Evolutionary conservation across 2,113 vertebrate genomes (phyloP), one percentile per base, ranked within the genome.

Genomic region (Bolborhynchus lineola): DNA sequence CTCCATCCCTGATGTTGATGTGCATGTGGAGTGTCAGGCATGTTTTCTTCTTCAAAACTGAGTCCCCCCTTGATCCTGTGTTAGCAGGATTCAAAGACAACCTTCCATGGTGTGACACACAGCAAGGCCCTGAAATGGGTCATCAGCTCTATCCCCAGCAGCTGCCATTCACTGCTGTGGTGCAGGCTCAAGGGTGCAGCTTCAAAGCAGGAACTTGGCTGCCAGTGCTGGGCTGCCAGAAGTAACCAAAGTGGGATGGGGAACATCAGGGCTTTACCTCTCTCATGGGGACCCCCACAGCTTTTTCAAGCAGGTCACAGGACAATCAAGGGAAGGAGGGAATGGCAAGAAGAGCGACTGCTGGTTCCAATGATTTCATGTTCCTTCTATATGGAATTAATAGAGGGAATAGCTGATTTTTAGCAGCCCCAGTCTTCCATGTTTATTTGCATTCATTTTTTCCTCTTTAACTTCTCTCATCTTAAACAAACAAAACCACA

Each of bases 151-250:
- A 20, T 21, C 20, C 31, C 28, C 55, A 80, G 50, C 35, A 84
- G 42, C 60, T 21, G 20, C 13, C 5, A 23, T 20, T 77, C 1
- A 8, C 11, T 41, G 47, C 63, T 6, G 10, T 1, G 0, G 5
- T 0, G 7, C 1, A 1, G 37, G 10, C 9, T 8, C 79, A 39
- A 5, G 5, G 52, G 39, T 60, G 59, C 8, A 13, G 26, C 70
- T 10, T 39, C 67, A 25, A 37, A 35, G n/a, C 68, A 79, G 35
- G 24, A 71, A 17, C 11, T 19, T 13, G 39, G 42, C n/a, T 80
- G 39, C 63, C 29, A 35, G 57, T 13, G 18, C 49, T 8, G 23
- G 28, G 57, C 49, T 84, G 60, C 47, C 78, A 52, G 12, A 28
- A 52, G 47, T 57, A 89, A 46, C n/a, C 35, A 17, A 46, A 63